Evolutionary conservation across 2,113 vertebrate genomes (phyloP), one percentile per base, ranked within the genome.

Genomic region (Lucifuga dentata): DNA sequence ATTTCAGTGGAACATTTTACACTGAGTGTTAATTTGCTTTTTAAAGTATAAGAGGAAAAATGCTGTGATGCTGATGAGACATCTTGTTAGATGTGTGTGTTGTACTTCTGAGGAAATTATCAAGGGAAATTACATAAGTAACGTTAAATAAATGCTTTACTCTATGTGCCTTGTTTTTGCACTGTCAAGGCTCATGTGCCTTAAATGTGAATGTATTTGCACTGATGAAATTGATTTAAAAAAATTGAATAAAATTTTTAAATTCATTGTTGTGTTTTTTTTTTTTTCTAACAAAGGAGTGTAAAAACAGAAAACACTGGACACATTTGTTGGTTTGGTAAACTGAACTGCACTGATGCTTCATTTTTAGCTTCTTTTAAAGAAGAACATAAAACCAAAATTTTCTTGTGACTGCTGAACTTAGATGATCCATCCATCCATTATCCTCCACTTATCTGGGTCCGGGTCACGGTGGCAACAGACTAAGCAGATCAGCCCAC

Each of bases 121-220:
- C 13, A 81, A 87, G 68, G 65, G 67, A 70, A 73, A n/a, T 64
- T 50, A 61, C 10, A 49, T 20, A 8, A 67, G 23, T 11, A 15
- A 29, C 40, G 29, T 36, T 23, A 65, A 39, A 52, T 20, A 26
- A 75, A 29, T 1, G 7, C 68, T 76, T 80, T 61, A 41, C 57
- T 63, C 24, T 8, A 6, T 23, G 44, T 62, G 81, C 80, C 78
- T 88, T 73, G 21, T 40, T 9, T 81, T 86, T 80, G 71, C 84
- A 87, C 81, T 68, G 63, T 78, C 13, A 0, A 48, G 26, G 59
- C 44, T 20, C 68, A 12, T 20, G 46, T 78, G 80, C 74, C 79
- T 85, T 67, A 56, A 86, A 85, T 90, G 86, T 90, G 79, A 85
- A 84, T 83, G 44, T 74, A 67, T 67, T 84, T 87, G 75, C 73